phyloP scores from a whole-genome alignment of 2,113 vertebrate species.

The Plestiodon gilberti region DNA sequence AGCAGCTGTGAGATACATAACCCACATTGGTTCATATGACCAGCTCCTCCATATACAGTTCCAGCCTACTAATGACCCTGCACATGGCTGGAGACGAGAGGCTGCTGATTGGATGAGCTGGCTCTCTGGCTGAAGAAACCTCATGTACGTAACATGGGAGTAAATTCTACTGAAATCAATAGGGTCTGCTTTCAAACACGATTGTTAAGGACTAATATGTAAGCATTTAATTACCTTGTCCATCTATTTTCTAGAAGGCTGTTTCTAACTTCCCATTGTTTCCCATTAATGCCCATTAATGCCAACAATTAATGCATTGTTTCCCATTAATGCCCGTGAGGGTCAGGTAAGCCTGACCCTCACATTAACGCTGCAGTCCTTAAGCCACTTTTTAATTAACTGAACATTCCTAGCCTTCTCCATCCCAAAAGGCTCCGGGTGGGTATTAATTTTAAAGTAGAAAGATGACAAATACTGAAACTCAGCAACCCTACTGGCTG shows the following conservation, averaged over 20 bases:
- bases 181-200: not conserved
- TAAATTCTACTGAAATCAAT: not conserved
- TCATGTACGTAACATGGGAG: not conserved
- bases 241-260: not conserved
- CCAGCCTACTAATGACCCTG: not conserved
- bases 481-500: too few relatives aligned
- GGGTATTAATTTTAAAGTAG: not conserved
- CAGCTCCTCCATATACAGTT: not conserved
- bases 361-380: not conserved
- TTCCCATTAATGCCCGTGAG: too few relatives aligned
- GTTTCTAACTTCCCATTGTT: not conserved
- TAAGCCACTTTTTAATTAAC: not conserved
- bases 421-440: not conserved
- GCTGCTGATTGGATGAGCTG: not conserved
- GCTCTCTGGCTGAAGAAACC: not conserved
- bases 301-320: too few relatives aligned
- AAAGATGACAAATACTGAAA: too few relatives aligned
- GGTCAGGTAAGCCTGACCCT: not conserved
- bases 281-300: too few relatives aligned
- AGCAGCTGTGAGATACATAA: not conserved
- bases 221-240: not conserved
- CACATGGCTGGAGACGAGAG: not conserved
- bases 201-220: not conserved
- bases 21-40: not conserved
- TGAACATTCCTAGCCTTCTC: not conserved